Evolutionary conservation across 2,888 invertebrate species (phyloP).

Genomic region (Drosophila robusta): DNA sequence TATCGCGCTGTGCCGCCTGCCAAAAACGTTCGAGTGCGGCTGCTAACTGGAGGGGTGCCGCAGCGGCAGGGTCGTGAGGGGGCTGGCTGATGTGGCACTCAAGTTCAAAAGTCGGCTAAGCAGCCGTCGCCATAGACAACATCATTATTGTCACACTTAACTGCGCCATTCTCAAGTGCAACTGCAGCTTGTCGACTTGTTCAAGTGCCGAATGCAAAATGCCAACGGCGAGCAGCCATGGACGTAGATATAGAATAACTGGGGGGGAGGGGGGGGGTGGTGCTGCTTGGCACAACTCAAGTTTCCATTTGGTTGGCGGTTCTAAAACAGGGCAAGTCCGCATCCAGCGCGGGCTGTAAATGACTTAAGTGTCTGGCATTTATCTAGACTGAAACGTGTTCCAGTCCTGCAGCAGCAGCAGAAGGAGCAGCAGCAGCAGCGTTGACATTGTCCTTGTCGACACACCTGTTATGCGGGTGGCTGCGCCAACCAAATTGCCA

Average conservation of each 20-base stretch:
- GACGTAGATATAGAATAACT: background rate
- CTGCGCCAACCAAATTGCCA: too few relatives aligned
- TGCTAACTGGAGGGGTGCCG: background rate
- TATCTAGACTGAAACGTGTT: conserved; percentile 66
- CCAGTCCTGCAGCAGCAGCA: background rate
- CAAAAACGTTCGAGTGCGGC: conserved; percentile 26
- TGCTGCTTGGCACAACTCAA: conserved; percentile 6
- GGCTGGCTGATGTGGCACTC: conserved; percentile 4
- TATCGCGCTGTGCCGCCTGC: conserved; percentile 42
- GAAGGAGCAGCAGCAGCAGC: background rate
- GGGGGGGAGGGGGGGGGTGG: background rate
- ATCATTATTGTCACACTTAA: conserved; percentile 71
- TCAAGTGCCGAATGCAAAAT: conserved; percentile 70
- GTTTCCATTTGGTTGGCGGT: conserved; percentile 27
- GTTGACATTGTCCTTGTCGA: conserved; percentile 36
- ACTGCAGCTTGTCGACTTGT: conserved; percentile 56
- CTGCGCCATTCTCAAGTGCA: conserved; percentile 61
- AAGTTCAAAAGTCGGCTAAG: conserved; percentile 36
- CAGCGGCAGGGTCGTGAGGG: background rate
- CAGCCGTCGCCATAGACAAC: conserved; percentile 53
- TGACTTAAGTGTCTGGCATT: conserved; percentile 78
- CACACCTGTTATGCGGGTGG: conserved; percentile 59
- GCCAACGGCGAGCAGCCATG: conserved; percentile 42
- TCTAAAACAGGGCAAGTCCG: conserved; percentile 27
- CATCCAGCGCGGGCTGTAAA: conserved; percentile 54